phyloP scores from a whole-genome alignment of 2,113 vertebrate species.

The Anarrhichthys ocellatus region DNA sequence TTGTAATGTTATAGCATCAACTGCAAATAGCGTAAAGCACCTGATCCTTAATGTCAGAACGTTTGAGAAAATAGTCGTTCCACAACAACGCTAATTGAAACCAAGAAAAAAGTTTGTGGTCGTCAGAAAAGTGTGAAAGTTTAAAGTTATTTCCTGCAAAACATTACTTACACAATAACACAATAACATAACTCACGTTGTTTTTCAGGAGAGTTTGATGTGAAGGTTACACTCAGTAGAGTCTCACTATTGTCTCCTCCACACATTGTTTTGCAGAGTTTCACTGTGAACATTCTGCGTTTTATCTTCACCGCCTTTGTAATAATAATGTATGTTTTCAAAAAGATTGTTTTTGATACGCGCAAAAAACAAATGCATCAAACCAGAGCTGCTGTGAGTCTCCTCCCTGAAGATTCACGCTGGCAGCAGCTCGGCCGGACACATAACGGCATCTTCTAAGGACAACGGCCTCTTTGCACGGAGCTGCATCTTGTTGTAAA shows the following conservation, averaged over 20 bases:
- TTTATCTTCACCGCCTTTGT: slow-evolving; percentile 29
- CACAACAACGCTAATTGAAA: not conserved
- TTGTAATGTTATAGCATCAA: slow-evolving; percentile 11
- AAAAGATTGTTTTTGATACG: not conserved
- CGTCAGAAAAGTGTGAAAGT: not conserved
- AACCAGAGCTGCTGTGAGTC: slow-evolving; percentile 18
- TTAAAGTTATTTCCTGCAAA: not conserved
- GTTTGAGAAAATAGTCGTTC: not conserved
- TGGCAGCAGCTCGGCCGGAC: slow-evolving; percentile 25
- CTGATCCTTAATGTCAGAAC: not conserved
- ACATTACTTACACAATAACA: not conserved
- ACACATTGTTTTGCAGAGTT: slow-evolving; percentile 11
- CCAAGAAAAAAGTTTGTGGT: not conserved
- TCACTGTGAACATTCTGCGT: slow-evolving; percentile 1
- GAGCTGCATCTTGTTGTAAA: slow-evolving; percentile 17
- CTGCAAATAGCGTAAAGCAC: not conserved
- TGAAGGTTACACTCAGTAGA: not conserved
- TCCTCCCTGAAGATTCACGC: slow-evolving; percentile 22
- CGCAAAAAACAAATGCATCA: slow-evolving; percentile 24
- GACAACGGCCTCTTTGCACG: slow-evolving; percentile 18
- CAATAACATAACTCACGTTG: slow-evolving; percentile 1
- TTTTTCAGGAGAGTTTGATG: slow-evolving; percentile 1
- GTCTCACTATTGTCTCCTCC: slow-evolving; percentile 4
- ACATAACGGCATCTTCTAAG: slow-evolving; percentile 30
- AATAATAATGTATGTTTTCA: slow-evolving; percentile 2